Conservation (phyloP, 2,797 vertebrate species). For the Coregonus ussuriensis region DNA sequence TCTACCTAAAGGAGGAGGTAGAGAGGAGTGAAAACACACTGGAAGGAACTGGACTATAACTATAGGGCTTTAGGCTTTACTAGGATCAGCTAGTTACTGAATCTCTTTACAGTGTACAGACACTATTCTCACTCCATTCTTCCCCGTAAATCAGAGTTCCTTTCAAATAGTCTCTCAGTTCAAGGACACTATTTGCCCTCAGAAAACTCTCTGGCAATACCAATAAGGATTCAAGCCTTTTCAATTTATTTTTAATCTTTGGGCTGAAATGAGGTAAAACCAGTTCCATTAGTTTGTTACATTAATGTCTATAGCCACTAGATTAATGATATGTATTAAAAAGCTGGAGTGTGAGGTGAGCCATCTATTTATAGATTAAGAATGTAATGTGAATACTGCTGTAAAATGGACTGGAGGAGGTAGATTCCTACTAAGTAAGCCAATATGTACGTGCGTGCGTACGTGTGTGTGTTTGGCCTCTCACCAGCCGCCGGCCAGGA, state of each 20-base stretch:
- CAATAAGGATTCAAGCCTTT: background rate
- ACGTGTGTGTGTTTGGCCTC: constrained; percentile 1
- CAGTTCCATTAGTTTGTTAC: background rate
- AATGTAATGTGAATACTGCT: background rate
- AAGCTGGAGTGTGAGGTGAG: background rate
- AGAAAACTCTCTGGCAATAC: background rate
- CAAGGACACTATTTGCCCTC: constrained; percentile 10
- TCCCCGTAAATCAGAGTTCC: background rate
- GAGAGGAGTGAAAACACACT: background rate
- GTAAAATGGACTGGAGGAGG: background rate
- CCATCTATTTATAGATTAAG: constrained; percentile 3
- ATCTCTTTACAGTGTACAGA: background rate
- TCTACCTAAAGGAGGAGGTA: constrained; percentile 27
- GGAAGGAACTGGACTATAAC: background rate
- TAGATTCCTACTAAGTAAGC: constrained; percentile 1
- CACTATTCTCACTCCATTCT: background rate
- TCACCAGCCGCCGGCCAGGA: background rate
- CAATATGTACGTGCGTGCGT: background rate
- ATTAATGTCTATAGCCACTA: background rate
- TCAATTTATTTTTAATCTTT: background rate
- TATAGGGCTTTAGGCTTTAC: background rate
- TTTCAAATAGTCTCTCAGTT: background rate
- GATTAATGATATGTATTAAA: constrained; percentile 18
- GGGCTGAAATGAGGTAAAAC: background rate
- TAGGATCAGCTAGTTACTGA: background rate